Conservation (phyloP, 1,140 invertebrate genomes). For the Marisa cornuarietis region DNA sequence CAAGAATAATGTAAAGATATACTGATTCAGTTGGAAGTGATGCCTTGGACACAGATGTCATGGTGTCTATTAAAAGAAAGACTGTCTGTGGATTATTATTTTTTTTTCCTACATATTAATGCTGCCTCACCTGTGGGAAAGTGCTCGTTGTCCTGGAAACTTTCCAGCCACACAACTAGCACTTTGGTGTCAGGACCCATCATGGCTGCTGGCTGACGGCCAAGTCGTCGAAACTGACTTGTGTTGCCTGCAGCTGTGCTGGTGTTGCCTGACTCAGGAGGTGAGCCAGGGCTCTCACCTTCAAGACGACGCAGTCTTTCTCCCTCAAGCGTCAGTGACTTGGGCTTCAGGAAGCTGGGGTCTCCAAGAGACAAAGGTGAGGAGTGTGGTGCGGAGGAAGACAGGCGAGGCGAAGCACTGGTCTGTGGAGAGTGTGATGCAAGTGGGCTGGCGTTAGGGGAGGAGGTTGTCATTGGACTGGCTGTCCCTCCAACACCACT, state of each 20-base stretch:
- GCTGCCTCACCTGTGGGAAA: constrained; percentile 78
- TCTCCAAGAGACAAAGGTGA: constrained; percentile 7
- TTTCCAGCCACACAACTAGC: constrained; percentile 94
- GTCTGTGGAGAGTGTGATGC: background rate
- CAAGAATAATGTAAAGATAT: no score
- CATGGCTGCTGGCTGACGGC: constrained; percentile 51
- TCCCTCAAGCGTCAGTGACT: constrained; percentile 55
- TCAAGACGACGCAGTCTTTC: constrained; percentile 32
- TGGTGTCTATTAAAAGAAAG: no score
- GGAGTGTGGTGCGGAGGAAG: constrained; percentile 7
- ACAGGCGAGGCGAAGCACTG: constrained; percentile 14
- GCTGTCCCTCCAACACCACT: constrained; percentile 2
- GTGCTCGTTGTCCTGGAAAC: constrained; percentile 88
- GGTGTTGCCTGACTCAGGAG: constrained; percentile 37
- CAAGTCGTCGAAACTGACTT: constrained; percentile 33
- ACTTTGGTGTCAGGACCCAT: constrained; percentile 75
- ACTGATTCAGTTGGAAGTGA: no score
- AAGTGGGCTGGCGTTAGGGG: constrained; percentile 2
- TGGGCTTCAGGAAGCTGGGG: constrained; percentile 46
- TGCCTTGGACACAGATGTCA: no score
- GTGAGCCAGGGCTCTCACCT: constrained; percentile 48
- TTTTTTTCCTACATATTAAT: no score
- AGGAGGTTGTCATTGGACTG: background rate
- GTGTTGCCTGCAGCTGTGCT: constrained; percentile 3
- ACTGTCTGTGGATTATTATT: no score